Conservation (phyloP, 2,113 vertebrate genomes). For the Tautogolabrus adspersus region DNA sequence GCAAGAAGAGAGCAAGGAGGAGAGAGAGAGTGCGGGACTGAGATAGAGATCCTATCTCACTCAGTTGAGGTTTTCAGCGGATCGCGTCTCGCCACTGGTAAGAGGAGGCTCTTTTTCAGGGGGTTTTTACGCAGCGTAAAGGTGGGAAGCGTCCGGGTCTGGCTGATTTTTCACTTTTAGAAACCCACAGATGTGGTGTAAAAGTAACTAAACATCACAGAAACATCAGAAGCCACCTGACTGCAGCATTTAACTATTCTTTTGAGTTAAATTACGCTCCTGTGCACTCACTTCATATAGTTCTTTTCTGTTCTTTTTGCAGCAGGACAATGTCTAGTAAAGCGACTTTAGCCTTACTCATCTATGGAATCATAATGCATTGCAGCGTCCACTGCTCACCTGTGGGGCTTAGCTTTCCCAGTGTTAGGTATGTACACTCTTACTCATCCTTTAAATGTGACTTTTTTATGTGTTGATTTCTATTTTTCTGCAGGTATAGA, state of each 20-base stretch:
- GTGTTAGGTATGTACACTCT: conserved; percentile 89
- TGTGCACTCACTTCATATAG: conserved; percentile 9
- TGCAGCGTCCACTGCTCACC: conserved; percentile 92
- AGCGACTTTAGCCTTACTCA: conserved; percentile 90
- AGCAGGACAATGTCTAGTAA: conserved; percentile 95
- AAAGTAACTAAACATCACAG: conserved; percentile 19
- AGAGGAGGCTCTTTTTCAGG: conserved; percentile 41
- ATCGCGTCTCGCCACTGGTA: conserved; percentile 78
- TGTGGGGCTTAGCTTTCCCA: conserved; percentile 90
- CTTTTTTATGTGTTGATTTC: conserved; percentile 2
- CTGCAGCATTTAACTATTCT: neutral
- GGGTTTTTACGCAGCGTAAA: conserved; percentile 57
- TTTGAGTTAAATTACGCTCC: neutral
- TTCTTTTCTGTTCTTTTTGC: conserved; percentile 62
- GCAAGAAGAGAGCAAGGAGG: conserved; percentile 21
- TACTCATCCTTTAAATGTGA: neutral
- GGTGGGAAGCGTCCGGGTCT: conserved; percentile 6
- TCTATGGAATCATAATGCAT: conserved; percentile 96
- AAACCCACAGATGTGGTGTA: conserved; percentile 24
- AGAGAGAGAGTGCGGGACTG: conserved; percentile 48
- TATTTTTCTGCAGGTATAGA: neutral
- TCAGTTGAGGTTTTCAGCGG: conserved; percentile 75
- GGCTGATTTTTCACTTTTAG: conserved; percentile 15
- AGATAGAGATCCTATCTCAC: conserved; percentile 83
- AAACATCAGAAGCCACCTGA: neutral